These are phyloP conservation scores for Lasiurus borealis DNA, from an alignment of 2,113 vertebrate species.

Conservation along the genomic window DNA sequence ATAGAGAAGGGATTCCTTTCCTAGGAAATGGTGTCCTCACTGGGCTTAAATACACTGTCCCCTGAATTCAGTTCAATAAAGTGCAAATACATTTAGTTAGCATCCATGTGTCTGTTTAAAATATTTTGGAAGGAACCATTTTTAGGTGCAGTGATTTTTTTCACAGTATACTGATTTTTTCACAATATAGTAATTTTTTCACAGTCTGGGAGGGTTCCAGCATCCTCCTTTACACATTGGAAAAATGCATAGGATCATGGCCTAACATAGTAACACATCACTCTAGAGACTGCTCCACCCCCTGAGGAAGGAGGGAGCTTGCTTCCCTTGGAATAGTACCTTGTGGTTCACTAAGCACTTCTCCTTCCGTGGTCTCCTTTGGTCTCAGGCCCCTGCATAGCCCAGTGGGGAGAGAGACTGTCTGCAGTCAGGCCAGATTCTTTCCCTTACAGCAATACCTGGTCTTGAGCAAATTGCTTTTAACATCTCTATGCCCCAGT, in stretches of 20 bases:
- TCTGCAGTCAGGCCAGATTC: background rate
- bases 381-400: fast-evolving
- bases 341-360: background rate
- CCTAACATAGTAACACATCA: background rate
- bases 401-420: background rate
- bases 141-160: background rate
- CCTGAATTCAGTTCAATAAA: background rate
- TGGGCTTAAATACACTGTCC: background rate
- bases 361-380: background rate
- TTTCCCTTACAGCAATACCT: background rate
- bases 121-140: background rate
- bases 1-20: background rate
- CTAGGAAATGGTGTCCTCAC: background rate
- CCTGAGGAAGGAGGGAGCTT: background rate
- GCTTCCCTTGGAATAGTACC: background rate
- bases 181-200: background rate
- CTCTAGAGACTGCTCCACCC: background rate
- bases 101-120: background rate
- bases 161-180: background rate
- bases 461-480: background rate
- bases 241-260: background rate
- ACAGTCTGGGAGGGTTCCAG: background rate
- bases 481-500: background rate
- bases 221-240: background rate
- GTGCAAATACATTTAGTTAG: background rate